phyloP scores from a whole-genome alignment of 2,113 vertebrate species.

The Myiopsitta monachus region DNA sequence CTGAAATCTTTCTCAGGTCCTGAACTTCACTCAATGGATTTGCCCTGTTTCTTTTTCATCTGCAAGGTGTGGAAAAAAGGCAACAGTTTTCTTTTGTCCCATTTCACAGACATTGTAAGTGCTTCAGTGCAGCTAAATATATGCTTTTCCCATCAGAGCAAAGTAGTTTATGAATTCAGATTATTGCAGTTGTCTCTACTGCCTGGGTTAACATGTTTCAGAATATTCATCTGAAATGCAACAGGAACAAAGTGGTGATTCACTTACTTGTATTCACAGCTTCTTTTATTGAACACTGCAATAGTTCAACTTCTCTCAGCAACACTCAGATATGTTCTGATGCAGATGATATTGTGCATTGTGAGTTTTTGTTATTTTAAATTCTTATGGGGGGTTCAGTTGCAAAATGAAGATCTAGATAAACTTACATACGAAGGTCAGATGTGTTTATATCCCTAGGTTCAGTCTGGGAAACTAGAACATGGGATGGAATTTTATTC shows the following conservation, averaged over 20 bases:
- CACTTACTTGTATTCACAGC: neutral
- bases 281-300: neutral
- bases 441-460: neutral
- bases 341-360: neutral
- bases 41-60: neutral
- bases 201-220: neutral
- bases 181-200: neutral
- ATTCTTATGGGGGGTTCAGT: neutral
- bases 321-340: neutral
- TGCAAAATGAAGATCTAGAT: neutral
- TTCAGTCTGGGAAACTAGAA: neutral
- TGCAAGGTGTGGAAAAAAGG: neutral
- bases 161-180: neutral
- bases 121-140: neutral
- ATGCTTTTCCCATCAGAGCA: neutral
- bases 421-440: neutral
- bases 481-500: neutral
- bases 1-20: neutral
- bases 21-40: neutral
- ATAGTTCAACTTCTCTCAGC: neutral
- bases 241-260: neutral
- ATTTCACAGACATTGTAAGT: neutral
- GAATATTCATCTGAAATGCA: neutral
- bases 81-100: neutral
- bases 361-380: neutral